Evolutionary conservation across 2,797 vertebrate genomes (phyloP), one percentile per base, ranked within the genome.

Genomic region (Hemibagrus guttatus): DNA sequence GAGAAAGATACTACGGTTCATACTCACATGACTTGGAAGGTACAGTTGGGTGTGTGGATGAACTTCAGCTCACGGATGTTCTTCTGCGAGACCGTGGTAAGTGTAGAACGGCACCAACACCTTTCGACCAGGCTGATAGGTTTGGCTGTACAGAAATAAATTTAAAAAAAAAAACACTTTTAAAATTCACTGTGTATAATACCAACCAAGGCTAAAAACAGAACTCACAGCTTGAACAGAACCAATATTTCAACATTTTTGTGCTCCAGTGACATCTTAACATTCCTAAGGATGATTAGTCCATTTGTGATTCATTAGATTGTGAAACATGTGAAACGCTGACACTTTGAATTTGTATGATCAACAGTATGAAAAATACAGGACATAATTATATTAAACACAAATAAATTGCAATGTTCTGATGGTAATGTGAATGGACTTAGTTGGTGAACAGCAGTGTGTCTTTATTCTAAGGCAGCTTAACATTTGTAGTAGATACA

Each of bases 11-110:
- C 21, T 56, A 69, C 23, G 83, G 69, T 31, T 23, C 64, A 89
- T 86, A 96, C 96, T 96, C 91, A 96, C 96, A 96, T 95, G 92
- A 96, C 95, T 95, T 96, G 96, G 93, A 96, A 95, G 88, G 95
- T 93, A 90, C 96, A 96, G 93, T 96, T 96, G 71, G 96, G 96
- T 19, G 95, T 94, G 81, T 96, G 94, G 88, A 96, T 93, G 91
- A 96, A 95, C 88, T 92, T 91, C 74, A 96, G 95, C 90, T 96
- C 95, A 59, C 93, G 93, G 86, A 96, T 95, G 92, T 85, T 92
- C 80, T 86, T 63, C 52, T 93, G 91, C 39, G 95, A 92, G 86
- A 96, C 76, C 23, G n/a, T 94, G 90, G 90, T 95, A 80, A 94
- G 90, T 7, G 94, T 94, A 11, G 94, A 91, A 31, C 95, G 95